Conservation (phyloP, 2,888 invertebrate genomes). For the Tetranychus piercei region DNA sequence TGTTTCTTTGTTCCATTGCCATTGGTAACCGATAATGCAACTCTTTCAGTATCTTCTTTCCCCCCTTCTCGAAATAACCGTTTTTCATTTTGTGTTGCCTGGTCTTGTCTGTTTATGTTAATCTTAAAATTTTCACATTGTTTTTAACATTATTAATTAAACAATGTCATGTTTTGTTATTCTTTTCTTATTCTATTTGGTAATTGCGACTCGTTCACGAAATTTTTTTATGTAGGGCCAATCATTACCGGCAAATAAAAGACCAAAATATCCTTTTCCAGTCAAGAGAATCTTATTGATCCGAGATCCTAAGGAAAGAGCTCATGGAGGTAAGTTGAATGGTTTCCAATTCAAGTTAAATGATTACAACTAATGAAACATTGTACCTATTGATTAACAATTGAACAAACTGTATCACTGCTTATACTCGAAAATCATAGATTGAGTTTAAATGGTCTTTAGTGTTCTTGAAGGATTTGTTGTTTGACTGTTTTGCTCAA, state of each 20-base stretch:
- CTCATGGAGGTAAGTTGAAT: constrained; percentile 19
- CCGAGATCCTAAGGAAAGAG: constrained; percentile 40
- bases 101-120: not conserved
- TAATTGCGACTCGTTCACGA: not conserved
- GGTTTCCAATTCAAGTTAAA: not conserved
- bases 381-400: too few relatives aligned
- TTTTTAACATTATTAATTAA: not conserved
- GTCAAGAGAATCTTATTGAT: constrained; percentile 41
- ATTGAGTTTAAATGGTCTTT: not conserved
- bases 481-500: too few relatives aligned
- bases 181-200: not conserved
- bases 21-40: not conserved
- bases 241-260: constrained; percentile 19
- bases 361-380: not conserved
- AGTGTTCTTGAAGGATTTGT: too few relatives aligned
- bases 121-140: not conserved
- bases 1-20: not conserved
- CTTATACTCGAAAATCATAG: not conserved
- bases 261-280: constrained; percentile 34
- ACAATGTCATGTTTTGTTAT: too few relatives aligned
- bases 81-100: not conserved
- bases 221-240: not conserved
- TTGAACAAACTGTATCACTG: too few relatives aligned
- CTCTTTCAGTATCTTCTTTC: not conserved
- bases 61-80: not conserved